Evolutionary conservation across 1,140 invertebrate species (phyloP).

Genomic region (Caenorhabditis remanei): DNA sequence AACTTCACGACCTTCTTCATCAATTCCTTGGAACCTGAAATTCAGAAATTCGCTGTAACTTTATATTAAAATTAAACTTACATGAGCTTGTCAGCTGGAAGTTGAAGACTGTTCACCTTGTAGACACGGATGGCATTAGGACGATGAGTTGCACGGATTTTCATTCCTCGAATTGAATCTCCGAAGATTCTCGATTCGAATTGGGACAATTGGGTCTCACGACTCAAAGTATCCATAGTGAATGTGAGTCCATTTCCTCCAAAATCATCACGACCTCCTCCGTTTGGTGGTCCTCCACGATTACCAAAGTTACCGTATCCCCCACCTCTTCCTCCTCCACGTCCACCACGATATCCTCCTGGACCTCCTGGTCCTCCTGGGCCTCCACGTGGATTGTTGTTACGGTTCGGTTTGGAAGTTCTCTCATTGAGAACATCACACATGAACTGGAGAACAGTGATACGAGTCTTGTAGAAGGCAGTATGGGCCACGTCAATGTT

Average conservation of each 20-base stretch:
- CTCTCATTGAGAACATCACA: constrained; percentile 68
- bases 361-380: background rate
- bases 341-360: constrained; percentile 35
- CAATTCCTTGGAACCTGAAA: constrained; percentile 50
- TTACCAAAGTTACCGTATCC: constrained; percentile 21
- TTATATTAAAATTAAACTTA: constrained; percentile 53
- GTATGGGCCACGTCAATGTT: constrained; percentile 73
- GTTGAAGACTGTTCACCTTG: constrained; percentile 69
- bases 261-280: background rate
- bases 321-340: constrained; percentile 39
- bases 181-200: constrained; percentile 57
- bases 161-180: constrained; percentile 58
- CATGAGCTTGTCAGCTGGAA: constrained; percentile 66
- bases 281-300: background rate
- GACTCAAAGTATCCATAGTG: constrained; percentile 46
- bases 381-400: constrained; percentile 15
- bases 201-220: constrained; percentile 42
- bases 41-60: background rate
- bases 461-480: constrained; percentile 71
- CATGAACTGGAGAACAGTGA: constrained; percentile 71
- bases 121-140: constrained; percentile 68
- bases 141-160: constrained; percentile 66
- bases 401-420: constrained; percentile 42
- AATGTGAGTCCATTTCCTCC: constrained; percentile 27
- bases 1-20: constrained; percentile 47